Base-by-base conservation (phyloP, 2,888 invertebrate genomes). In the Chalcosyrphus nemorum region DNA sequence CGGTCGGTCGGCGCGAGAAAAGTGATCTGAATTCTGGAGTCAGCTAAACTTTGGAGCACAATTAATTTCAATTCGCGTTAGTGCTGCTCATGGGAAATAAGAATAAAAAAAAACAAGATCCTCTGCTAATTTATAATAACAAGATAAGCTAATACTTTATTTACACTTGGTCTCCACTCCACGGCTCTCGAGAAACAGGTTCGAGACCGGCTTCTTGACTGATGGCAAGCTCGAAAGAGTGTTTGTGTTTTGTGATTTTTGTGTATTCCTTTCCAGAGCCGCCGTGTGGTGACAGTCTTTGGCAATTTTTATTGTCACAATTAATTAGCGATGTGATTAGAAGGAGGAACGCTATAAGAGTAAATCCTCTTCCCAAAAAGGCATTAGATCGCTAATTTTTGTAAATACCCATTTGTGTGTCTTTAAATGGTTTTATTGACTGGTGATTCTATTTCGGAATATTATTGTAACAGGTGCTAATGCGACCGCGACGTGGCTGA, bases 401-500 rank as follows among this genome's bases (percentile, higher is more conserved):
- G 38, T 57, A 57, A 47, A 75, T 47, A 66, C 17, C 35, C 65
- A 47, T 50, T 70, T 7, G 63, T 29, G 19, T 17, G 0, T 27
- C 54, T 70, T 63, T 38, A 77, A 77, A 70, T 77, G 77, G 57
- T 70, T 77, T 77, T 77, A 68, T 81, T 81, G 61, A 47, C 17
- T 76, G 71, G 81, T 81, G 76, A 76, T 66, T 71, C 38, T 77
- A 71, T 71, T 81, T 52, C 38, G n/a, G 50, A 70, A 81, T 76
- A 47, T 41, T 70, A 45, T 19, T 41, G 47, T 21, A 76, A 52
- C 65, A 81, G 81, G 81, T 76, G 81, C 77, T 76, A 81, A 81
- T 65, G 52, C 47, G 71, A 76, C 81, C 59, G 52, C 47, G 71
- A 76, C 81, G 81, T 76, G 71, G 59, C 45, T 71, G 35, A 27